Evolutionary conservation across 2,113 vertebrate genomes (phyloP).

Genomic region (Tricholaema leucomelas): DNA sequence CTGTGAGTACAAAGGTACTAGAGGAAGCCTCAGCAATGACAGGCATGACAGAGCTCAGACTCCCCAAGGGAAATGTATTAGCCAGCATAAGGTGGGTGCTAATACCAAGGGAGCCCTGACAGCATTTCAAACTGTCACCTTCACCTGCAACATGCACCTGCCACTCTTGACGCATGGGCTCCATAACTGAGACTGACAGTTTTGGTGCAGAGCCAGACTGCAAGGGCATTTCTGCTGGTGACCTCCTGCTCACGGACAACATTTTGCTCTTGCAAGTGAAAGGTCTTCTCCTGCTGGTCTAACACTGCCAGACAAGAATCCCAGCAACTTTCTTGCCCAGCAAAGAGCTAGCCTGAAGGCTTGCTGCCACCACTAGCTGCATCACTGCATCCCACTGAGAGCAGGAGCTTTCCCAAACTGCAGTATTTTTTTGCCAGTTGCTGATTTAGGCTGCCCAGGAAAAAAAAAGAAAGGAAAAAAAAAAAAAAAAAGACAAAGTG

Average conservation of each 20-base stretch:
- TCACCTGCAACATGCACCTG: neutral
- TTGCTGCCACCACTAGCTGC: neutral
- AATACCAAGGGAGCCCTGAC: neutral
- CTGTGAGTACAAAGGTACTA: neutral
- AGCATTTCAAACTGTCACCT: neutral
- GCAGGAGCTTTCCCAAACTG: neutral
- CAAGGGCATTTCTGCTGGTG: neutral
- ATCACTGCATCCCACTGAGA: neutral
- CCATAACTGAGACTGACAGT: neutral
- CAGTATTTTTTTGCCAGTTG: neutral
- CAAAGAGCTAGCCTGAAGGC: neutral
- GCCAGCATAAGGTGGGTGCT: neutral
- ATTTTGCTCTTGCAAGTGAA: neutral
- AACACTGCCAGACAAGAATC: neutral
- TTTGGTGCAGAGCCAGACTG: neutral
- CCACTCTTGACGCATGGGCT: neutral
- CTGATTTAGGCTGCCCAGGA: neutral
- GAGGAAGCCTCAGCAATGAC: neutral
- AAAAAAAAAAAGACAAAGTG: neutral
- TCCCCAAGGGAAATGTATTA: neutral
- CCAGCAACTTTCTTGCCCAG: neutral
- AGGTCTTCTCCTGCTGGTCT: neutral
- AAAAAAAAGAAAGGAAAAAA: too few species aligned
- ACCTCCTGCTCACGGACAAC: neutral
- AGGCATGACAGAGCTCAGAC: accelerated